Evolutionary conservation across 1,140 invertebrate genomes (phyloP).

Genomic region (Hypothenemus hampei): DNA sequence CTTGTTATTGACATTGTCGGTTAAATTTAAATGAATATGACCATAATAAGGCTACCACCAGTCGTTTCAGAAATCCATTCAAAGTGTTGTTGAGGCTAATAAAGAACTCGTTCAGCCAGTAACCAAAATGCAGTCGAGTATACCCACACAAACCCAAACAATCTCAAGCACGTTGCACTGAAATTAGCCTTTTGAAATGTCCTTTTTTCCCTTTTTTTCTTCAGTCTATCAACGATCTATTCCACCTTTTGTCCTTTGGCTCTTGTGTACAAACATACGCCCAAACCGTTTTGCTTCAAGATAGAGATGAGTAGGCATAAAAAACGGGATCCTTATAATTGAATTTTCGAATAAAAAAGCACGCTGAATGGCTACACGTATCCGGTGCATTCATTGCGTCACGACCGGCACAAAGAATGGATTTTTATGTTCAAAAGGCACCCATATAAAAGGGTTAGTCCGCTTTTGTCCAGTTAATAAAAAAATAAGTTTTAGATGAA

Average conservation of each 20-base stretch:
- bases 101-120: neutral
- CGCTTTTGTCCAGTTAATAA: conserved; percentile 4
- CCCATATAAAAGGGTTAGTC: neutral
- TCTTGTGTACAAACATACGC: conserved; percentile 25
- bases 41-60: too few relatives aligned
- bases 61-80: too few relatives aligned
- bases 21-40: too few relatives aligned
- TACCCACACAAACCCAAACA: conserved; percentile 1
- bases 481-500: conserved; percentile 18
- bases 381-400: conserved; percentile 14
- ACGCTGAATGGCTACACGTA: conserved; percentile 13
- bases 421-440: neutral
- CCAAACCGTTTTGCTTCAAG: conserved; percentile 18
- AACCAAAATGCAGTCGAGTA: conserved; percentile 8
- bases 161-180: conserved; percentile 5
- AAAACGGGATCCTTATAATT: conserved; percentile 25
- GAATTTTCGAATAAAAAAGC: conserved; percentile 24
- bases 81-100: too few relatives aligned
- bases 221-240: conserved; percentile 15
- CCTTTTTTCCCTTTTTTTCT: conserved; percentile 7
- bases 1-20: too few relatives aligned
- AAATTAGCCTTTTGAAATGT: conserved; percentile 21
- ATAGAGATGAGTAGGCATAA: conserved; percentile 21
- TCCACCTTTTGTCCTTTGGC: conserved; percentile 3
- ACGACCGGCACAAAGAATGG: conserved; percentile 2